Evolutionary conservation across 2,888 invertebrate species (phyloP).

Genomic region (Clitarchus hookeri): DNA sequence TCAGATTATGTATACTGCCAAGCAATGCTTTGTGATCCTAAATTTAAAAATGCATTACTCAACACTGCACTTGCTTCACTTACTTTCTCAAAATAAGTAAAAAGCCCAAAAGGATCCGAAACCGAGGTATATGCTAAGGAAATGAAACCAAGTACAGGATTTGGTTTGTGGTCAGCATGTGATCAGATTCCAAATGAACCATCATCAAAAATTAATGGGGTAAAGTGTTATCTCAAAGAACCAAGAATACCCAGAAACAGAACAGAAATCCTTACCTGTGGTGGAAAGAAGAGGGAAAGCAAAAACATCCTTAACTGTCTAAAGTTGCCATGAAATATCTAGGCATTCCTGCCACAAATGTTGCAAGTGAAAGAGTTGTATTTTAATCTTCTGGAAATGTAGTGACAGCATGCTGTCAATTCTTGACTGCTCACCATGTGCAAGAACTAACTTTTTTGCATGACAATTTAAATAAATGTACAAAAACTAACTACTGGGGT

Average conservation of each 20-base stretch:
- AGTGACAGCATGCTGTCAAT: not conserved
- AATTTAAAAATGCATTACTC: too few species aligned
- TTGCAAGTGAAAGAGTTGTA: not conserved
- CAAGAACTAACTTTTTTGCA: slow-evolving; percentile 11
- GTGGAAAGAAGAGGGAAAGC: not conserved
- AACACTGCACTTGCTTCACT: too few species aligned
- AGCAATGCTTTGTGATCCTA: too few species aligned
- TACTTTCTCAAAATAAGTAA: too few species aligned
- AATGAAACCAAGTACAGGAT: not conserved
- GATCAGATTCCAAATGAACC: not conserved
- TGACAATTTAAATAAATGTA: slow-evolving; percentile 3
- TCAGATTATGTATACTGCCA: too few species aligned
- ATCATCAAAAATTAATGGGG: not conserved
- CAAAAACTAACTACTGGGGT: not conserved
- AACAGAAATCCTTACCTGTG: not conserved
- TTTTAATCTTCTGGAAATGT: not conserved
- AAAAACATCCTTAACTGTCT: not conserved
- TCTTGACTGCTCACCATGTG: not conserved
- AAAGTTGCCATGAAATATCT: not conserved
- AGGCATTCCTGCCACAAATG: slow-evolving; percentile 11
- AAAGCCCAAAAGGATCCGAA: not conserved
- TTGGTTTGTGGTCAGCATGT: slow-evolving; percentile 12
- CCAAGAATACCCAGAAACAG: not conserved
- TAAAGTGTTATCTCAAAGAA: slow-evolving; percentile 1
- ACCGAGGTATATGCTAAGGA: not conserved